Evolutionary conservation across 2,113 vertebrate genomes (phyloP), one percentile per base, ranked within the genome.

Genomic region (Saccopteryx bilineata): DNA sequence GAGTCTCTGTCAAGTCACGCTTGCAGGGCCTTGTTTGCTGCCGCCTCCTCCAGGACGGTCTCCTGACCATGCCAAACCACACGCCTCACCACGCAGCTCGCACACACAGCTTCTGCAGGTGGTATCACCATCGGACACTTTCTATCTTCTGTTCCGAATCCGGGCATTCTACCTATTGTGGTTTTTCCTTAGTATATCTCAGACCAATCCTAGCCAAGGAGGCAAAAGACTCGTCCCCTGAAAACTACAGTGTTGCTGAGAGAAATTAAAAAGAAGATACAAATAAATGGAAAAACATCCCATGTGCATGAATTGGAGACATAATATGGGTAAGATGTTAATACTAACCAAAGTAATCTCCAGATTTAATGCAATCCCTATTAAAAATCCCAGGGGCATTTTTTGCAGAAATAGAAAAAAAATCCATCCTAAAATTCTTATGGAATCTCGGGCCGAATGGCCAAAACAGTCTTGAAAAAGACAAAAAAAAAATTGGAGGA

Each of bases 211-310:
- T 85, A 76, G 82, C 19, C 60, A 80, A 76, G 28, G 46, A 69
- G 71, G 18, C 39, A 86, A 68, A 96, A 75, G n/a, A 81, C 39
- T 46, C 81, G 15, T 74, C 75, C n/a, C 54, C 1, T 50, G 28
- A 76, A 91, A 87, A 82, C 61, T 68, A 75, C 61, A 96, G 61
- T 69, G 46, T 78, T 69, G 28, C 69, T 69, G 48, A 74, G 78
- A 95, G 54, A 89, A 88, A 92, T 74, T 81, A 68, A 87, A 68
- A 87, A 91, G 33, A 78, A 79, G 75, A 92, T 5, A 75, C 28
- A 93, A 74, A 81, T 71, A 88, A 88, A 46, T 15, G 19, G 60
- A 58, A 74, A 91, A 79, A 78, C 1, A 89, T 28, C 69, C 8
- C n/a, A 48, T 33, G 13, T 79, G 17, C 50, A 84, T 50, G n/a